Percentiles rank a stretch among this genome's conserved stretches.
phyloP scores from a whole-genome alignment of 2,113 vertebrate genomes.

The Syngnathus floridae region DNA sequence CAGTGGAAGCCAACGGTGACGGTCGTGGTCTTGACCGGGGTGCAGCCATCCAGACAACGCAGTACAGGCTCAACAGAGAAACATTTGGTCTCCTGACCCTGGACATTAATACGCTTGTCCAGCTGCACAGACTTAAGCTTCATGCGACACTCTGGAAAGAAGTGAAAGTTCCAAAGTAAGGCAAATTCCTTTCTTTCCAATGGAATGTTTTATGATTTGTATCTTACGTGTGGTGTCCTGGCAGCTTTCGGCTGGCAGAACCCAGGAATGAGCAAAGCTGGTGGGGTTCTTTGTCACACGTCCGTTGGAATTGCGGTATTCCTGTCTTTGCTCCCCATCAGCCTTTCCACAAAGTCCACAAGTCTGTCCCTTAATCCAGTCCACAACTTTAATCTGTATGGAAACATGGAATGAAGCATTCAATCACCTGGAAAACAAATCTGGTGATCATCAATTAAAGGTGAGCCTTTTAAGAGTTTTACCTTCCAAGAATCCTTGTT shows the following conservation, averaged over 20 bases:
- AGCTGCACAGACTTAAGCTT: conserved; percentile 60
- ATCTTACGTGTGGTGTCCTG: conserved; percentile 43
- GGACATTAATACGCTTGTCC: conserved; percentile 50
- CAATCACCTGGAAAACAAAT: background rate
- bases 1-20: conserved; percentile 71
- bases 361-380: conserved; percentile 77
- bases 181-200: background rate
- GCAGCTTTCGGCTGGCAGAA: conserved; percentile 68
- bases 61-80: conserved; percentile 72
- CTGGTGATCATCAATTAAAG: background rate
- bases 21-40: conserved; percentile 35
- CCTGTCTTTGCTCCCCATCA: conserved; percentile 69
- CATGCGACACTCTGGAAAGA: conserved; percentile 65
- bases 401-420: conserved; percentile 3
- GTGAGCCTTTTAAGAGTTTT: background rate
- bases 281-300: conserved; percentile 55
- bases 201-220: background rate
- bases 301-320: conserved; percentile 68
- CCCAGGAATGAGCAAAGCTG: conserved; percentile 76
- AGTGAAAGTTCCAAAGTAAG: background rate
- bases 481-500: conserved; percentile 46
- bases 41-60: conserved; percentile 65
- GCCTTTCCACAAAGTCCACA: conserved; percentile 77
- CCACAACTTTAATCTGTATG: conserved; percentile 66
- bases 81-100: conserved; percentile 61